These are phyloP conservation scores for sheep (Ovis aries) DNA, from an alignment of 2,113 vertebrate genomes.

Conservation along the genomic window DNA sequence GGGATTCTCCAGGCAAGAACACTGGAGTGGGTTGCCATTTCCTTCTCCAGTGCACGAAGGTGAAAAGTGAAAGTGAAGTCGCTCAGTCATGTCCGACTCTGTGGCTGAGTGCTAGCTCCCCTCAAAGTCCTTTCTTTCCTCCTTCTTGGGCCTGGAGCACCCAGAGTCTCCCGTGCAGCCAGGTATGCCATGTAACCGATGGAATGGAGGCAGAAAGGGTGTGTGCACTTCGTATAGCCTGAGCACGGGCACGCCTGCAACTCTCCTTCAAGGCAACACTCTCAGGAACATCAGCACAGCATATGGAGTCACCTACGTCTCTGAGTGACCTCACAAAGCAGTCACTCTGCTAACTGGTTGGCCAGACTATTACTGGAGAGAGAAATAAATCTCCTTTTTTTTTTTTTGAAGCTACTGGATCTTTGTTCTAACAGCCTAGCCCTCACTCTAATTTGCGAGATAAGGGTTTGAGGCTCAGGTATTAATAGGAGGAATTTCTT, in stretches of 20 bases:
- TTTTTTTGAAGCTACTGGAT: neutral
- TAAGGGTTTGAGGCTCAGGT: neutral
- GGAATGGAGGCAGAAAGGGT: neutral
- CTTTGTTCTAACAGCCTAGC: neutral
- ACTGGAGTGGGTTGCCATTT: too few relatives aligned
- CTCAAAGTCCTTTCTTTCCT: neutral
- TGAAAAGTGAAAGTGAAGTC: too few relatives aligned
- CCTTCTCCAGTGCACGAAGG: too few relatives aligned
- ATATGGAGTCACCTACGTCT: neutral
- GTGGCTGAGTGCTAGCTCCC: neutral
- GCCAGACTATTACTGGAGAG: neutral
- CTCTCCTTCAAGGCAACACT: too few relatives aligned
- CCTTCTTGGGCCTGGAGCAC: neutral
- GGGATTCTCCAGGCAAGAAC: too few relatives aligned
- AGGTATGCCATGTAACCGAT: neutral
- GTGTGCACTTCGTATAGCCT: neutral
- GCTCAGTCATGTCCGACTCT: neutral
- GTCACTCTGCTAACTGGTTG: neutral
- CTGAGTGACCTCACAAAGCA: neutral
- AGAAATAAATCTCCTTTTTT: neutral
- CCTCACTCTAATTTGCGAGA: neutral
- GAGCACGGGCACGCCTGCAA: accelerated
- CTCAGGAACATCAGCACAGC: neutral
- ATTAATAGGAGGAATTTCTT: neutral
- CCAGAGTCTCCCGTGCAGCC: neutral